Conservation (phyloP, 2,888 invertebrate species). For the Dasypolia templi region DNA sequence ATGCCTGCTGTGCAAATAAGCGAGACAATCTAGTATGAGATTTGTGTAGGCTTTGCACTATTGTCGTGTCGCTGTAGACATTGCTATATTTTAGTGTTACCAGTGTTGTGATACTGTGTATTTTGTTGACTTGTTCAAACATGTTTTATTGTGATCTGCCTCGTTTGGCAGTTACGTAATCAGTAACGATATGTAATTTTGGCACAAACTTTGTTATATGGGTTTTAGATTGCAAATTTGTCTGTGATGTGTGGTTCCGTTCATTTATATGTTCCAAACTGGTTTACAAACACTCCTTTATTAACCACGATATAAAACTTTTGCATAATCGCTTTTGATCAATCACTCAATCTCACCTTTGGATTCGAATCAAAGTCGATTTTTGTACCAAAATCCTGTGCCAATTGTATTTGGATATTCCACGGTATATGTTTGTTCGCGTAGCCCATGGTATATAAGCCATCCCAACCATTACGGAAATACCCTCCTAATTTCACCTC, state of each 20-base stretch:
- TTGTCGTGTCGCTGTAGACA: constrained; percentile 48
- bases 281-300: not conserved
- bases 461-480: constrained; percentile 9
- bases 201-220: not conserved
- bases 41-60: constrained; percentile 68
- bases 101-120: constrained; percentile 16
- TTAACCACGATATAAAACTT: not conserved
- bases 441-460: not conserved
- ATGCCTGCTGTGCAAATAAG: constrained; percentile 67
- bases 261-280: not conserved
- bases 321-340: not conserved
- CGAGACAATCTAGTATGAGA: constrained; percentile 67
- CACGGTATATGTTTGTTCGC: not conserved
- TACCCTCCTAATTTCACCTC: not conserved
- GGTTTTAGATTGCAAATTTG: not conserved
- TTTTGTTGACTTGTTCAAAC: constrained; percentile 38
- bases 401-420: not conserved
- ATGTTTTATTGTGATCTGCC: constrained; percentile 20
- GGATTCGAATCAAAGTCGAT: not conserved
- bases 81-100: constrained; percentile 38
- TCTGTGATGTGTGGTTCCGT: too few relatives aligned
- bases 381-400: not conserved
- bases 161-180: constrained; percentile 17
- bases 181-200: constrained; percentile 10
- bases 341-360: not conserved